phyloP scores from a whole-genome alignment of 2,113 vertebrate genomes.

The Tiliqua scincoides region DNA sequence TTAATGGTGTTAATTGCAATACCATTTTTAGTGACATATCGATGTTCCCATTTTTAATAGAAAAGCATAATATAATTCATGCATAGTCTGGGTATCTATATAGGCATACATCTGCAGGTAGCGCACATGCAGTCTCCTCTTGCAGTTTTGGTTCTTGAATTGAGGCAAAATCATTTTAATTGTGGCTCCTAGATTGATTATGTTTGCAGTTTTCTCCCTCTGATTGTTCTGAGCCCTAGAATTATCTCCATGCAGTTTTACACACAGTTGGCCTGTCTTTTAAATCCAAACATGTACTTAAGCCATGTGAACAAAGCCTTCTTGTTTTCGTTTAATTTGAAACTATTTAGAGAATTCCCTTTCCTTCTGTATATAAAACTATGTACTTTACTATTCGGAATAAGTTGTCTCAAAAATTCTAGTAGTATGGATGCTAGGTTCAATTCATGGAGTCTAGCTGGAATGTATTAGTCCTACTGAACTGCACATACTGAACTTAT shows the following conservation, averaged over 20 bases:
- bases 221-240: not conserved
- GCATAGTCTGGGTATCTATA: not conserved
- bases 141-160: not conserved
- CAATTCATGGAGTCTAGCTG: slow-evolving; percentile 62
- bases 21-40: too few relatives aligned
- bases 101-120: not conserved
- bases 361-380: slow-evolving; percentile 32
- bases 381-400: slow-evolving; percentile 37
- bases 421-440: slow-evolving; percentile 50
- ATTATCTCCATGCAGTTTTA: slow-evolving; percentile 26
- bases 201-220: not conserved
- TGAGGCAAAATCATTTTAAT: not conserved
- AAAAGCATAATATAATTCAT: too few relatives aligned
- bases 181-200: not conserved
- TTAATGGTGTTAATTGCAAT: not conserved
- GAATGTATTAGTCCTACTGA: slow-evolving; percentile 60
- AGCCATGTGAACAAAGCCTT: not conserved
- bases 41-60: too few relatives aligned
- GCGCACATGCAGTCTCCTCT: not conserved
- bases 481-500: slow-evolving; percentile 44
- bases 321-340: slow-evolving; percentile 40
- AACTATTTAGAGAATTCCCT: slow-evolving; percentile 37
- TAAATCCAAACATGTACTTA: slow-evolving; percentile 49
- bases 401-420: slow-evolving; percentile 50
- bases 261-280: slow-evolving; percentile 44